Conservation (phyloP, 2,113 vertebrate species). For the Micronycteris hirsuta region DNA sequence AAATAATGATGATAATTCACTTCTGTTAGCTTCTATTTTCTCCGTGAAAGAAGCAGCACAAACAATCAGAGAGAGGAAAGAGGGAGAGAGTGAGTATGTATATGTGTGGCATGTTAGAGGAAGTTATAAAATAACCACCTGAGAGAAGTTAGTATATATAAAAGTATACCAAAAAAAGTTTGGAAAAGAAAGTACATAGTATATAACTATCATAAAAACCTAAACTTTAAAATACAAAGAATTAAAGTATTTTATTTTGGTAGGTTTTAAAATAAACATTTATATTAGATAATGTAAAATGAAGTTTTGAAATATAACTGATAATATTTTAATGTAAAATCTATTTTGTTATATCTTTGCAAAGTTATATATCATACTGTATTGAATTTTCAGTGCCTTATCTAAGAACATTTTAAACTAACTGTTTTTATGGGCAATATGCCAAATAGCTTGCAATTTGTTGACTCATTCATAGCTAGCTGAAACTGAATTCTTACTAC, state of each 20-base stretch:
- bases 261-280: neutral
- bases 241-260: neutral
- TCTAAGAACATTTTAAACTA: constrained; percentile 30
- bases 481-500: constrained; percentile 41
- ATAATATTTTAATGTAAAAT: neutral
- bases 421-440: neutral
- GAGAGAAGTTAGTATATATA: neutral
- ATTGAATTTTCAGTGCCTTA: constrained; percentile 28
- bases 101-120: neutral
- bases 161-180: neutral
- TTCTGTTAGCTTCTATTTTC: neutral
- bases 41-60: neutral
- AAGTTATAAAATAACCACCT: neutral
- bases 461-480: constrained; percentile 44
- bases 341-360: neutral
- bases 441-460: constrained; percentile 36
- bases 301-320: neutral
- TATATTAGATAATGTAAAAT: neutral
- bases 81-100: neutral
- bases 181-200: neutral
- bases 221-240: neutral
- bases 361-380: neutral
- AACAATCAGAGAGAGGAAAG: neutral
- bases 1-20: neutral
- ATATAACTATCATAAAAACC: neutral